Base-by-base conservation (phyloP, 1,140 invertebrate species). In the Adelges cooleyi region DNA sequence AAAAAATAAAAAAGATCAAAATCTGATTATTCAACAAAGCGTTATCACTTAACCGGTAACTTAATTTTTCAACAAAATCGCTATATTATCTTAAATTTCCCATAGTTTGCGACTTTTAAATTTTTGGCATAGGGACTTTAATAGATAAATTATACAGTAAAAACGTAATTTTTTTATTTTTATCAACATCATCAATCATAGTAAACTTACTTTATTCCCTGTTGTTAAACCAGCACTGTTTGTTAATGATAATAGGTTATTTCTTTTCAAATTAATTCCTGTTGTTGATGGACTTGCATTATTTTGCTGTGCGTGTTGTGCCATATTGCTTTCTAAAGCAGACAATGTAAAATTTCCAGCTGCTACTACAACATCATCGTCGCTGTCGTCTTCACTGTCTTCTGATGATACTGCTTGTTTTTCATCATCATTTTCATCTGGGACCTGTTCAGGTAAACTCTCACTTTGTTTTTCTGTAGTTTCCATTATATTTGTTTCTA, bases 361-460 rank as follows among this genome's bases (percentile, higher is more conserved):
- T 1, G 88, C 86, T 56, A 92, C 87, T 75, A 90, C 86, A 1
- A 92, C 85, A 71, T 92, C 88, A 69, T 86, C 84, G 68, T 87
- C 86, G 2, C 78, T 78, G 69, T 90, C 87, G n/a, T 81, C 84
- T 36, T 81, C 79, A 0, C 82, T 82, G 66, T 87, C 85, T 5
- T 80, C 81, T 66, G 85, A 83, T 33, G 84, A 82, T 66, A 81
- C 80, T 66, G 81, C 80, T 68, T 78, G 76, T 2, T 78, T 78
- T 68, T 81, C 80, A 9, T 80, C 79, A 40, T 79, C 80, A 3
- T 76, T 73, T 17, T 78, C 78, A 42, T 79, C 54, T 20, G 25
- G 1, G 15, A 48, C 20, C n/a, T 62, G 44, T 48, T 62, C 56
- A 48, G 56, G 2, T 13, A 33, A n/a, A 29, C 18, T 29, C 15